These are phyloP conservation scores for Phyllotis vaccarum DNA, from an alignment of 2,797 vertebrate species.

Conservation along the genomic window DNA sequence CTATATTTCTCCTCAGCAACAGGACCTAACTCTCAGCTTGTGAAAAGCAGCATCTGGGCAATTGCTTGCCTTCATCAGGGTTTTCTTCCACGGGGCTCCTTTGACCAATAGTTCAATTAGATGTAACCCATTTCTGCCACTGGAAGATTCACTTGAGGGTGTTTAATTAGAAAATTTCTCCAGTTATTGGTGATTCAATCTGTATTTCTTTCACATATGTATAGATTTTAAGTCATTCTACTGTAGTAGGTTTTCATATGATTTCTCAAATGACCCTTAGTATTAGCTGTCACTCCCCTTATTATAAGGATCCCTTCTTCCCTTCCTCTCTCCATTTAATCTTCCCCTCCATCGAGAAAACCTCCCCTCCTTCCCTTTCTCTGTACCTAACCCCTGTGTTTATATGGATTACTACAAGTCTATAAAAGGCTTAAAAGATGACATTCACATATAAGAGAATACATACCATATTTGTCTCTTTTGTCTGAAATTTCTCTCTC, in stretches of 20 bases:
- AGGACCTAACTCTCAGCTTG: neutral
- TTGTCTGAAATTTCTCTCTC: neutral
- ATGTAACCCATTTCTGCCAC: neutral
- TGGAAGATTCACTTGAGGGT: too few relatives aligned
- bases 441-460: neutral
- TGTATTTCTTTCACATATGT: neutral
- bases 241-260: neutral
- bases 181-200: neutral
- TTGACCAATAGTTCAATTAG: neutral
- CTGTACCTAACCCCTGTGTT: too few relatives aligned
- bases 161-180: neutral
- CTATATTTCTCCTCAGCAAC: neutral
- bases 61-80: neutral
- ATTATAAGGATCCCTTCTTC: fast-evolving
- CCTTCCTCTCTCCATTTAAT: neutral
- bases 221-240: neutral
- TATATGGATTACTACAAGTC: too few relatives aligned
- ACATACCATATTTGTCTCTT: neutral
- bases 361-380: neutral
- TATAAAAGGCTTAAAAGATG: neutral
- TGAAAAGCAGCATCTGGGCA: neutral
- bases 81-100: too few relatives aligned
- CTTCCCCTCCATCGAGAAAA: neutral
- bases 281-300: neutral
- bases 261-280: neutral